phyloP scores from a whole-genome alignment of 2,797 vertebrate species.

The Coreius guichenoti region DNA sequence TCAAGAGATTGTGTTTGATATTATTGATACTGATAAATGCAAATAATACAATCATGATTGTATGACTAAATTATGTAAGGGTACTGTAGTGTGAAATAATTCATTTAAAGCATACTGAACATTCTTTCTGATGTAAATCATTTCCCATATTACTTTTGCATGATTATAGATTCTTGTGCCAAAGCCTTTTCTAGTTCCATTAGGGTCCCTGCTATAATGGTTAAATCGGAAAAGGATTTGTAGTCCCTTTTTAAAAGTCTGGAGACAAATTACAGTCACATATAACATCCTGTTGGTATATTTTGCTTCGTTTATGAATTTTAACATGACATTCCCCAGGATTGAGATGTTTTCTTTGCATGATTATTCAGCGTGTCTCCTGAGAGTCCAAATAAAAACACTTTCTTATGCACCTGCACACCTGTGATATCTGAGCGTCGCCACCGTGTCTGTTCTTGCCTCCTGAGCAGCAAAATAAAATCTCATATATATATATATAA shows the following conservation, averaged over 20 bases:
- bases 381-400: slow-evolving; percentile 21
- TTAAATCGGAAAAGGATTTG: neutral
- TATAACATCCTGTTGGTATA: neutral
- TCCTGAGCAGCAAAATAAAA: neutral
- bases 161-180: neutral
- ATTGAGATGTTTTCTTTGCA: neutral
- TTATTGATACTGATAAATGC: neutral
- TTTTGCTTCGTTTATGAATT: neutral
- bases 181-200: neutral
- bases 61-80: neutral
- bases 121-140: neutral
- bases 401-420: neutral
- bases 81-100: neutral
- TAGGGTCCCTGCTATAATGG: neutral
- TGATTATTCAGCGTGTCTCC: neutral
- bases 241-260: neutral
- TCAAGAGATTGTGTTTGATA: neutral
- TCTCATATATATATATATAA: neutral
- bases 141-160: neutral
- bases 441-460: neutral
- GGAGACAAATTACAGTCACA: neutral
- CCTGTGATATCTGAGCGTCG: neutral
- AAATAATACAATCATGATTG: neutral
- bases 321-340: neutral
- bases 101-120: neutral